A percentile compares a stretch with the other conserved stretches of the same genome.
phyloP scores from a whole-genome alignment of 2,113 vertebrate genomes.

The Platichthys stellatus region DNA sequence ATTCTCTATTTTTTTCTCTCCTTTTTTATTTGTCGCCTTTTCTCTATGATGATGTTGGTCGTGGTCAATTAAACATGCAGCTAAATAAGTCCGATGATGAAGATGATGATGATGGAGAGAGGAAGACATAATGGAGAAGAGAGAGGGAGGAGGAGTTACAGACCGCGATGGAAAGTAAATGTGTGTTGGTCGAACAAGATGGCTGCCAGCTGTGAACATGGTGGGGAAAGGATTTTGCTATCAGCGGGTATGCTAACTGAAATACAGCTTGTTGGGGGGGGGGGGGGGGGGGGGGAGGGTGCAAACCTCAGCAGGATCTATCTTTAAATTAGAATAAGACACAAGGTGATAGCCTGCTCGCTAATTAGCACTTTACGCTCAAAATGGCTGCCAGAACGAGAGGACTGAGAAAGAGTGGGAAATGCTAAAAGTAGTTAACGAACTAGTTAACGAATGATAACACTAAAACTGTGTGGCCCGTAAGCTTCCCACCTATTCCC shows the following conservation, averaged over 20 bases:
- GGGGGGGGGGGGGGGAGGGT: background rate
- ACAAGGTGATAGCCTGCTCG: slow-evolving; percentile 14
- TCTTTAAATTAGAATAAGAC: slow-evolving; percentile 31
- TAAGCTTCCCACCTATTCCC: background rate
- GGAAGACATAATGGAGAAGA: slow-evolving; percentile 41
- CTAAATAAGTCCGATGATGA: slow-evolving; percentile 82
- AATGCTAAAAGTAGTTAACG: too few species aligned
- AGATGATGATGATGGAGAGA: slow-evolving; percentile 65
- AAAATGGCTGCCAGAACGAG: slow-evolving; percentile 2
- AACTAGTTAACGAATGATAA: background rate
- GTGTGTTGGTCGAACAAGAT: slow-evolving; percentile 21
- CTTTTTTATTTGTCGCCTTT: slow-evolving; percentile 71
- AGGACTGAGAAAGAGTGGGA: background rate
- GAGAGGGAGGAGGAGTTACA: slow-evolving; percentile 13
- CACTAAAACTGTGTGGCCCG: background rate
- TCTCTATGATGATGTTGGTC: slow-evolving; percentile 81
- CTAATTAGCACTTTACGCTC: background rate
- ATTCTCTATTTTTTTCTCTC: slow-evolving; percentile 73
- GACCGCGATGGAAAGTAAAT: slow-evolving; percentile 14
- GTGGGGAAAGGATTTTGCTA: too few species aligned
- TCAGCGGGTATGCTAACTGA: background rate
- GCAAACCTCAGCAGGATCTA: background rate
- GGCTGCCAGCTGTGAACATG: slow-evolving; percentile 4
- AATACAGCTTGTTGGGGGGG: background rate
- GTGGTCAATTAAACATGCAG: slow-evolving; percentile 82